Conservation (phyloP, 2,888 invertebrate genomes). For the Leucania comma region DNA sequence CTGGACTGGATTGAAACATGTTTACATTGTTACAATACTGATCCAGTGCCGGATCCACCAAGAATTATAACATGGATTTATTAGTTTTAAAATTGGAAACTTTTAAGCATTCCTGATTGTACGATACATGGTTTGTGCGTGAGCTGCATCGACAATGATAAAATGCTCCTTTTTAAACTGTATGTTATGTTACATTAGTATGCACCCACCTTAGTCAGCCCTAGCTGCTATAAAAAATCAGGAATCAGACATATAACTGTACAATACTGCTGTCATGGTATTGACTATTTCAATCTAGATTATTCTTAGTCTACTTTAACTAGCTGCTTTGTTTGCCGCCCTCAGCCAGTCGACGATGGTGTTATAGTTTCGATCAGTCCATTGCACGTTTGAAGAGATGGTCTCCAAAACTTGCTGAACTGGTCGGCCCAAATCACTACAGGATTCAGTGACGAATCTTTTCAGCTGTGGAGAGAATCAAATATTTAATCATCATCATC, state of each 20-base stretch:
- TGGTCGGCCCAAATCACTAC: constrained; percentile 93
- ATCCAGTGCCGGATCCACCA: no score
- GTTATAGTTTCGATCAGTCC: constrained; percentile 95
- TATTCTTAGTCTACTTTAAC: constrained; percentile 51
- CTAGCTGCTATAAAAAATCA: not conserved
- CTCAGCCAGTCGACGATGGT: constrained; percentile 94
- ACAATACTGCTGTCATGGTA: constrained; percentile 33
- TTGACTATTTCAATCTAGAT: constrained; percentile 43
- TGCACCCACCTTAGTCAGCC: no score
- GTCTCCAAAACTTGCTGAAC: constrained; percentile 95
- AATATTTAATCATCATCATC: no score
- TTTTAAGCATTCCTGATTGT: no score
- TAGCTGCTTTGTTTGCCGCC: constrained; percentile 68
- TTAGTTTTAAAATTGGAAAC: no score
- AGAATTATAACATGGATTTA: no score
- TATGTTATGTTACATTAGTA: no score
- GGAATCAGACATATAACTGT: constrained; percentile 16
- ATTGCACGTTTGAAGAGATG: constrained; percentile 95
- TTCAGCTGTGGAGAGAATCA: constrained; percentile 88
- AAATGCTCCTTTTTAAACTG: no score
- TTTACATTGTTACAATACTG: no score
- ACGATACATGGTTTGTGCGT: no score
- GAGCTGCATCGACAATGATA: no score
- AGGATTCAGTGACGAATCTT: constrained; percentile 92
- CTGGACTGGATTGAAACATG: no score